Percentiles rank a stretch among this genome's conserved stretches.
These are phyloP conservation scores for Tachina grossa DNA, from an alignment of 2,888 invertebrate genomes.

Conservation along the genomic window DNA sequence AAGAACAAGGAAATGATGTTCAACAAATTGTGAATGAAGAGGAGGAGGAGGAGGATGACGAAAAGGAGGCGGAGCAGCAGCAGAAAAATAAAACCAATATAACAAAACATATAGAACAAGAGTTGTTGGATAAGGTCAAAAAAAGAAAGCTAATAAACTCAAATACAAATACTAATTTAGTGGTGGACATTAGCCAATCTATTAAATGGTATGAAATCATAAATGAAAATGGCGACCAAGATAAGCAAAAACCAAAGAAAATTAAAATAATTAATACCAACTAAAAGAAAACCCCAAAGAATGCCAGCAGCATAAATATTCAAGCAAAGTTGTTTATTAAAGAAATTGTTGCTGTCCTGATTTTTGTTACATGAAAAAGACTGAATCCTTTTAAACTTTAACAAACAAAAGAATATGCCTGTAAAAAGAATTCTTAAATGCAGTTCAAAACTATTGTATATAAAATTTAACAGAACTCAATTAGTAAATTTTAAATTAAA, in stretches of 20 bases:
- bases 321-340: neutral
- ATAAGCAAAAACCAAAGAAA: constrained; percentile 53
- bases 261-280: constrained; percentile 42
- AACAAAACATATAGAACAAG: constrained; percentile 23
- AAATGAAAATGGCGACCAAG: constrained; percentile 56
- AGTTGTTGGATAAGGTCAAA: constrained; percentile 31
- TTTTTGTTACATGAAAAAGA: constrained; percentile 30
- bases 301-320: constrained; percentile 17
- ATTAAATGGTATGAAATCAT: constrained; percentile 67
- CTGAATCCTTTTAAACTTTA: constrained; percentile 39
- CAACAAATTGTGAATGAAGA: neutral
- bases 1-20: neutral
- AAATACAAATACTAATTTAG: constrained; percentile 10
- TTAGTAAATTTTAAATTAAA: constrained; percentile 4
- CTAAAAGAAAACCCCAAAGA: constrained; percentile 62
- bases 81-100: constrained; percentile 69
- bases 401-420: constrained; percentile 13
- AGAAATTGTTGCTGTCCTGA: neutral
- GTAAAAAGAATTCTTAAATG: constrained; percentile 5
- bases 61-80: constrained; percentile 18
- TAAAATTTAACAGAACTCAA: constrained; percentile 14
- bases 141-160: constrained; percentile 35
- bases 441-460: constrained; percentile 12
- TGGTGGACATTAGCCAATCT: constrained; percentile 65
- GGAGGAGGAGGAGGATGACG: constrained; percentile 9